These are phyloP conservation scores for Trematomus bernacchii DNA, from an alignment of 2,797 vertebrate species.

Conservation along the genomic window DNA sequence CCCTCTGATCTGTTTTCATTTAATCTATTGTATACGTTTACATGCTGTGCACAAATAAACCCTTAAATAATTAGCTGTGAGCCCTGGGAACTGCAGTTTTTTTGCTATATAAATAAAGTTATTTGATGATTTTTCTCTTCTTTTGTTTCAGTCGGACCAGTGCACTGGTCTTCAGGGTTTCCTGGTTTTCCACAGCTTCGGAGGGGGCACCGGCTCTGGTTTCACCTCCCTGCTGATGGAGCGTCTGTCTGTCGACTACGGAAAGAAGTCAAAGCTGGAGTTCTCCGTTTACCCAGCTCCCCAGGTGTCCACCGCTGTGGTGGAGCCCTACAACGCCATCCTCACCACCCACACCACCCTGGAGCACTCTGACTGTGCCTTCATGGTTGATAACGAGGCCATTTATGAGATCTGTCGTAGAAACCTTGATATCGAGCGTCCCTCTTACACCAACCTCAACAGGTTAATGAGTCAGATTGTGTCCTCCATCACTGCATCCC, in stretches of 20 bases:
- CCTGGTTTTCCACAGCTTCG: constrained; percentile 90
- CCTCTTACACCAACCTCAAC: constrained; percentile 88
- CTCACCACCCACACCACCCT: constrained; percentile 86
- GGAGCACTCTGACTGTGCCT: constrained; percentile 83
- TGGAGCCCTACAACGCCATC: constrained; percentile 89
- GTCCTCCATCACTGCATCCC: constrained; percentile 89
- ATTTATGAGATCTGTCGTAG: constrained; percentile 88
- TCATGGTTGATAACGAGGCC: constrained; percentile 81
- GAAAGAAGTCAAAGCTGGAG: constrained; percentile 88
- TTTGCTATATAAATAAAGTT: no score
- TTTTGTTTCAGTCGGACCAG: constrained; percentile 69
- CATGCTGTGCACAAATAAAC: no score
- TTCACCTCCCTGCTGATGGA: constrained; percentile 92
- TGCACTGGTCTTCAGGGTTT: constrained; percentile 82
- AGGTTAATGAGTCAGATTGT: constrained; percentile 86
- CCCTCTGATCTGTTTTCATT: no score
- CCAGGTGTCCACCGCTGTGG: constrained; percentile 90
- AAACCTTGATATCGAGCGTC: constrained; percentile 86
- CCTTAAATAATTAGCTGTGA: no score
- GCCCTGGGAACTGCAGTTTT: no score
- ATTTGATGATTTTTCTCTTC: neutral
- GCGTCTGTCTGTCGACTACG: constrained; percentile 86
- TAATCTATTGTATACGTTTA: no score
- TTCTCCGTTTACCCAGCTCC: constrained; percentile 91
- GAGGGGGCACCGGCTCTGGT: constrained; percentile 90